phyloP scores from a whole-genome alignment of 2,888 invertebrate species.

The Brenthis daphne region DNA sequence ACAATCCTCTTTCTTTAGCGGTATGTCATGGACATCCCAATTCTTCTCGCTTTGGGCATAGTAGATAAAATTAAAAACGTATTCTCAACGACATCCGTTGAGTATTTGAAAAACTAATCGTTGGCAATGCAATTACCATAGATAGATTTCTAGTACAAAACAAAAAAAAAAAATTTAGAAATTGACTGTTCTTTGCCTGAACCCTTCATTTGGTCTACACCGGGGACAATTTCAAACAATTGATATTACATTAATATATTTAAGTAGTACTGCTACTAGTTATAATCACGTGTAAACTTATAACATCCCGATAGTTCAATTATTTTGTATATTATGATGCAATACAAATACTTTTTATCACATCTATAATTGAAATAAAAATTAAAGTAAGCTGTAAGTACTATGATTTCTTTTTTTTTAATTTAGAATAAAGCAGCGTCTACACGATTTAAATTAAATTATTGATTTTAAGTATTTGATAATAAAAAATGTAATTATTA shows the following conservation, averaged over 20 bases:
- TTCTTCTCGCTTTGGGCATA: no score
- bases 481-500: constrained; percentile 9
- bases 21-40: no score
- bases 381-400: background rate
- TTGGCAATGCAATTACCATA: no score
- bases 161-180: no score
- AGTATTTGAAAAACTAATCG: no score
- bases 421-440: background rate
- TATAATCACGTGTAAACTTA: constrained; percentile 12
- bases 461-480: background rate
- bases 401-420: background rate
- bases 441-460: constrained; percentile 1
- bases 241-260: constrained; percentile 16
- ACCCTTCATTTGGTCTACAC: constrained; percentile 48
- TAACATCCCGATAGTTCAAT: background rate
- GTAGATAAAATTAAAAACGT: no score
- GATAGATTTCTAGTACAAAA: no score
- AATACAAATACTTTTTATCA: background rate
- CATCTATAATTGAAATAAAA: background rate
- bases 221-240: constrained; percentile 43
- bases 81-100: no score
- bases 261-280: constrained; percentile 15
- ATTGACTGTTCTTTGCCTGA: no score
- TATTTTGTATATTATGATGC: background rate
- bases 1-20: no score